Evolutionary conservation across 2,888 invertebrate genomes (phyloP).

Genomic region (Esperia sulphurella): DNA sequence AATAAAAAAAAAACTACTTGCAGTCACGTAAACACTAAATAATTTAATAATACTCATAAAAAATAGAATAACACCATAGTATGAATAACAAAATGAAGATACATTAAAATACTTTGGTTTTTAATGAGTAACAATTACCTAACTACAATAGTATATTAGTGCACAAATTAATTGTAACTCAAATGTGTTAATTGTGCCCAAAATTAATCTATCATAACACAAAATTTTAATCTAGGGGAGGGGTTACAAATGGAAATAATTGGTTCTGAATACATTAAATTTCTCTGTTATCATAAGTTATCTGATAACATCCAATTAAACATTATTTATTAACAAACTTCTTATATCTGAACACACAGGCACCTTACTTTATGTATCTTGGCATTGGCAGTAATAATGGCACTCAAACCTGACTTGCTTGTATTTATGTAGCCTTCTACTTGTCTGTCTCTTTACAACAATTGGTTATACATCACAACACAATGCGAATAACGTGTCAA

Average conservation of each 20-base stretch:
- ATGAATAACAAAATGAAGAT: conserved; percentile 43
- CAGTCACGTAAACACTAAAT: conserved; percentile 43
- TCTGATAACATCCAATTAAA: conserved; percentile 21
- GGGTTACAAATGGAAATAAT: conserved; percentile 5
- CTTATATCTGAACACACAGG: conserved; percentile 71
- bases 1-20: conserved; percentile 50
- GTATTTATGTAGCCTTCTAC: conserved; percentile 28
- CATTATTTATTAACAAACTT: conserved; percentile 42
- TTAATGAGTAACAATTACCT: conserved; percentile 41
- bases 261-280: conserved; percentile 8
- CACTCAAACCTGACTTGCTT: conserved; percentile 43
- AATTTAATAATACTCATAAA: conserved; percentile 25
- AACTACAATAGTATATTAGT: conserved; percentile 9
- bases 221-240: not conserved
- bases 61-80: conserved; percentile 26
- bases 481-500: conserved; percentile 8
- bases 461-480: conserved; percentile 1
- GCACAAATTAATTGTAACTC: conserved; percentile 12
- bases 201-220: conserved; percentile 1
- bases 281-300: conserved; percentile 8
- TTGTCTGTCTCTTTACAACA: not conserved
- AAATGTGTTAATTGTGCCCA: conserved; percentile 2
- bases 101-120: conserved; percentile 62
- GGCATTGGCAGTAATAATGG: conserved; percentile 72
- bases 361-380: conserved; percentile 63